Base-by-base conservation (phyloP, 2,888 invertebrate species). In the Hyppa rectilinea region DNA sequence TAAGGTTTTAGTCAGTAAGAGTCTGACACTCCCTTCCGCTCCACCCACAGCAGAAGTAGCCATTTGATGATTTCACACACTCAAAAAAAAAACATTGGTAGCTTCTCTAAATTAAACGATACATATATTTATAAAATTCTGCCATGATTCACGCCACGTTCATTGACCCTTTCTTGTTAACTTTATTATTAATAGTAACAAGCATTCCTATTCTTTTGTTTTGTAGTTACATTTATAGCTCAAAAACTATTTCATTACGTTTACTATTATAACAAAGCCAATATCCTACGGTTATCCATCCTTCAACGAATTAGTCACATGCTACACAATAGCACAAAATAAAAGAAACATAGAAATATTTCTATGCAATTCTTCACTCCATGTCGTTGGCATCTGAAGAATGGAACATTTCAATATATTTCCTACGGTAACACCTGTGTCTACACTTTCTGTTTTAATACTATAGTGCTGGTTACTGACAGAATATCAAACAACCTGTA, bases 401-500 rank as follows among this genome's bases (percentile, higher is more conserved):
- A 26, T 26, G n/a, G 6, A 1, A 38, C 9, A 58, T 45, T 76
- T 45, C 12, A 38, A 59, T 59, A 23, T 67, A 55, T 56, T 56
- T 29, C 43, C 60, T 63, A 10, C 9, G n/a, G 4, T 0, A 43
- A 0, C 52, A 61, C 6, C 31, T 73, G 73, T 62, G 43, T 58
- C 10, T 40, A 71, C 17, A 56, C 0, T 29, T 29, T 2, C 0
- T 52, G 4, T 43, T 29, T 38, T 17, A 9, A 23, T 52, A 1
- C 49, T 17, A 26, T 17, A 14, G 17, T 26, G 49, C 14, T 26
- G 14, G 26, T 49, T 49, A n/a, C n/a, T n/a, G n/a, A n/a, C 17
- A n/a, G 38, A 49, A 75, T 36, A 47, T 2, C 23, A 43, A 50
- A 50, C 59, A 63, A 9, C 52, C 45, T 73, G 52, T 79, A 56